Conservation (phyloP, 2,113 vertebrate genomes). For the Phaethon lepturus region DNA sequence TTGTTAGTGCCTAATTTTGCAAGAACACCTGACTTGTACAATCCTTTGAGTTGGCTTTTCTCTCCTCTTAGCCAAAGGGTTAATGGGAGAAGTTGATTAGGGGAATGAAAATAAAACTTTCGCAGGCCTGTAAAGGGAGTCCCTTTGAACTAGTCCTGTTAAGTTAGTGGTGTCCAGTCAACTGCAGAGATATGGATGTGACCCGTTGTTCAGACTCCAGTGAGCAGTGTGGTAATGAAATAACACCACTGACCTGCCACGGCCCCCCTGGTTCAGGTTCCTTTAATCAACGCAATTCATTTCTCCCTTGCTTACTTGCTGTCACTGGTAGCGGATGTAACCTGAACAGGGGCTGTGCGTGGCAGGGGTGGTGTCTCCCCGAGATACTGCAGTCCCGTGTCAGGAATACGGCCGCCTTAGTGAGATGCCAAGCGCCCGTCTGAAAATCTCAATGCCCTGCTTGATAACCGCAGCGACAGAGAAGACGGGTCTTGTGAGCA, state of each 20-base stretch:
- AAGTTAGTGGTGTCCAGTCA: constrained; percentile 52
- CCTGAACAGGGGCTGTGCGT: not conserved
- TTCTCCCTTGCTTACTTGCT: constrained; percentile 64
- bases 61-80: not conserved
- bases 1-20: not conserved
- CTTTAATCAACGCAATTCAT: constrained; percentile 68
- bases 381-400: not conserved
- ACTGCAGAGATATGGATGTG: constrained; percentile 63
- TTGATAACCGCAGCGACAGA: not conserved
- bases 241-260: constrained; percentile 46
- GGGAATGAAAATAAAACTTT: constrained; percentile 37
- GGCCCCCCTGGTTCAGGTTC: constrained; percentile 38
- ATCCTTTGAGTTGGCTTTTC: not conserved
- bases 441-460: not conserved
- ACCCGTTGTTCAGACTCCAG: constrained; percentile 51
- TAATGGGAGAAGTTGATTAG: constrained; percentile 20
- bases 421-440: not conserved
- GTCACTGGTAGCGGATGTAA: constrained; percentile 53
- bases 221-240: constrained; percentile 61
- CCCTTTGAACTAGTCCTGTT: constrained; percentile 57
- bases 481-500: not conserved
- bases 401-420: not conserved
- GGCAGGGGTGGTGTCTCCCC: not conserved
- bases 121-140: not conserved
- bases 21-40: not conserved